Conservation (phyloP, 2,797 vertebrate species). For the Tragelaphus eurycerus region DNA sequence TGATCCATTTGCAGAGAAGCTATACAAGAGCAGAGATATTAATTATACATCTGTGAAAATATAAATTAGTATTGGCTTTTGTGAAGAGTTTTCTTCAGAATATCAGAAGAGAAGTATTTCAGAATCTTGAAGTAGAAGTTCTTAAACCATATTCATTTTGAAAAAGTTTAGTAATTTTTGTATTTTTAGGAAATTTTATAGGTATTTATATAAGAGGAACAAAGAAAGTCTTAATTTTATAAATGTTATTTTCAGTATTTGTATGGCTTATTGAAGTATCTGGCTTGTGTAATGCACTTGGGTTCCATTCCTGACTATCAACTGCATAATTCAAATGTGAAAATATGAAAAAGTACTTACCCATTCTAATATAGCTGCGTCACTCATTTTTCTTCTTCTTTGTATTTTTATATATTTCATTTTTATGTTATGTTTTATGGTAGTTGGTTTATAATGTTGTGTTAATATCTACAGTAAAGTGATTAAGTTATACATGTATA, state of each 20-base stretch:
- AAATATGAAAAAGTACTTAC: not conserved
- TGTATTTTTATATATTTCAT: not conserved
- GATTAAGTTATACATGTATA: not conserved
- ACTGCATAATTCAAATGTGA: not conserved
- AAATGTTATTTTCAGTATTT: not conserved
- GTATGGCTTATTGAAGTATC: not conserved
- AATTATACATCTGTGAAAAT: conserved; percentile 31
- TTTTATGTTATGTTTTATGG: not conserved
- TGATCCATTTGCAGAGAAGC: conserved; percentile 3
- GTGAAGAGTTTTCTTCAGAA: conserved; percentile 8
- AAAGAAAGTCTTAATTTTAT: not conserved
- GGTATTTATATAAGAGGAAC: not conserved
- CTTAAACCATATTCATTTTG: not conserved
- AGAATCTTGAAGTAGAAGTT: not conserved
- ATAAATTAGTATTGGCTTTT: conserved; percentile 1
- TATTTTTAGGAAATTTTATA: not conserved
- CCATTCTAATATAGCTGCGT: not conserved
- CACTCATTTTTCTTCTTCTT: not conserved
- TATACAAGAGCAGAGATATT: not conserved
- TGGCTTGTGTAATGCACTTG: not conserved
- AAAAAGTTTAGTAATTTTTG: not conserved
- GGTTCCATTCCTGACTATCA: not conserved
- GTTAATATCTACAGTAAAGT: not conserved
- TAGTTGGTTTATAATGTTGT: not conserved
- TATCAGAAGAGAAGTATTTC: conserved; percentile 11